Conservation (phyloP, 2,113 vertebrate species). For the Chaetura pelagica region DNA sequence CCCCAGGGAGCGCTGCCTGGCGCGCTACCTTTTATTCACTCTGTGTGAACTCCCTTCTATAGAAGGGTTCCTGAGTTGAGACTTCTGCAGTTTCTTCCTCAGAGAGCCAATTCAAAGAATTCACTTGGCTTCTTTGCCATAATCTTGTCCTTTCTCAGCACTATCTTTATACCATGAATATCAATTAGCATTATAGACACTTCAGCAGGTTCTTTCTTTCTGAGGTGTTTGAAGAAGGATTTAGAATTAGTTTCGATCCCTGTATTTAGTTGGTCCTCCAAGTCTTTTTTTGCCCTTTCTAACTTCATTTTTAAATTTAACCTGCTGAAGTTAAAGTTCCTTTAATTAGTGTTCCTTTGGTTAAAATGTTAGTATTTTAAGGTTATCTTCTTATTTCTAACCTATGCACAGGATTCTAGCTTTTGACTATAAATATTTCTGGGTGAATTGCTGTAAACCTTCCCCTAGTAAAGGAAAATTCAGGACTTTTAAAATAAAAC, state of each 20-base stretch:
- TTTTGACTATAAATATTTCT: background rate
- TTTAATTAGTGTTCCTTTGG: background rate
- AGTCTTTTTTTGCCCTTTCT: background rate
- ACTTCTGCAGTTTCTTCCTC: background rate
- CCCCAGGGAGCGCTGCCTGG: background rate
- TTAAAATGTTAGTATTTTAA: background rate
- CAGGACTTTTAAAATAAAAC: background rate
- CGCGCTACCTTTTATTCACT: background rate
- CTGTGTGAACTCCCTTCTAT: accelerated
- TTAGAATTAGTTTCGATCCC: background rate
- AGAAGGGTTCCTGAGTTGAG: background rate
- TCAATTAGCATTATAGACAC: background rate
- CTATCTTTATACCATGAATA: background rate
- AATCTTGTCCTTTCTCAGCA: background rate
- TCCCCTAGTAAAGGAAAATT: background rate
- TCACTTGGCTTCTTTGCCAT: background rate
- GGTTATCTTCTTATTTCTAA: background rate
- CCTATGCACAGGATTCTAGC: background rate
- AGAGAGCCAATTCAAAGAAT: background rate
- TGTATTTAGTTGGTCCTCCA: background rate
- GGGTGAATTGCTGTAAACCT: background rate
- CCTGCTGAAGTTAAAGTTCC: background rate
- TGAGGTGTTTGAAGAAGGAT: background rate
- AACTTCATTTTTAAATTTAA: background rate
- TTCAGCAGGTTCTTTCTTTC: background rate